These are phyloP conservation scores for Pyralis farinalis DNA, from an alignment of 2,888 invertebrate species.

Conservation along the genomic window DNA sequence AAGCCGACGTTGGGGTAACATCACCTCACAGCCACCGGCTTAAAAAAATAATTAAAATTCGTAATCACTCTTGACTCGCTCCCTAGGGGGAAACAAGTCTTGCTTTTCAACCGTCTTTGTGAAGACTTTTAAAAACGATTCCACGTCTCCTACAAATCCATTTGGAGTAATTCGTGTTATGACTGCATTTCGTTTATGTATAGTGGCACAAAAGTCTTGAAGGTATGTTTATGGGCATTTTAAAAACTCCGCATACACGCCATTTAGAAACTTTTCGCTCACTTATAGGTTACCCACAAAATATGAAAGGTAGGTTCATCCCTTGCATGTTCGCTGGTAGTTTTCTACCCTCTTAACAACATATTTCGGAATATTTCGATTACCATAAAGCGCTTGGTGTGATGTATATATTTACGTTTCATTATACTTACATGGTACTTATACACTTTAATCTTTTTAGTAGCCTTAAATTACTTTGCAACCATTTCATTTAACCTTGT, in stretches of 20 bases:
- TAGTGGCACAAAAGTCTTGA: constrained; percentile 55
- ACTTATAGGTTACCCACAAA: constrained; percentile 65
- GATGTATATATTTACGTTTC: constrained; percentile 70
- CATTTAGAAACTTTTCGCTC: constrained; percentile 61
- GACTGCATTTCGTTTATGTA: background rate
- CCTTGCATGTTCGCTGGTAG: constrained; percentile 75
- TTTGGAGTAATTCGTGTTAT: constrained; percentile 32
- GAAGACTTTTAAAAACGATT: constrained; percentile 11
- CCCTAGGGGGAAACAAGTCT: constrained; percentile 56
- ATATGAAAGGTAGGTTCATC: constrained; percentile 76
- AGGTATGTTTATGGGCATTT: constrained; percentile 64
- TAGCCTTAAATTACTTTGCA: constrained; percentile 13
- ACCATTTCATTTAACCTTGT: constrained; percentile 2
- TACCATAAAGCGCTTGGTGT: constrained; percentile 79
- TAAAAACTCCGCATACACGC: constrained; percentile 66
- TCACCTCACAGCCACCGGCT: constrained; percentile 79
- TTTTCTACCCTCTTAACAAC: constrained; percentile 77
- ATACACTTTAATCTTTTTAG: constrained; percentile 14
- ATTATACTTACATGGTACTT: constrained; percentile 46
- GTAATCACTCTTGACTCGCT: constrained; percentile 80
- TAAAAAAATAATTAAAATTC: constrained; percentile 82
- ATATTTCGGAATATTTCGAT: constrained; percentile 81
- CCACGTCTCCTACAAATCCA: constrained; percentile 6
- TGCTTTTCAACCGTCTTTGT: constrained; percentile 42
- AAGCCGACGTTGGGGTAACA: constrained; percentile 75